Evolutionary conservation across 2,797 vertebrate species (phyloP).

Genomic region (Anolis apletophallus): DNA sequence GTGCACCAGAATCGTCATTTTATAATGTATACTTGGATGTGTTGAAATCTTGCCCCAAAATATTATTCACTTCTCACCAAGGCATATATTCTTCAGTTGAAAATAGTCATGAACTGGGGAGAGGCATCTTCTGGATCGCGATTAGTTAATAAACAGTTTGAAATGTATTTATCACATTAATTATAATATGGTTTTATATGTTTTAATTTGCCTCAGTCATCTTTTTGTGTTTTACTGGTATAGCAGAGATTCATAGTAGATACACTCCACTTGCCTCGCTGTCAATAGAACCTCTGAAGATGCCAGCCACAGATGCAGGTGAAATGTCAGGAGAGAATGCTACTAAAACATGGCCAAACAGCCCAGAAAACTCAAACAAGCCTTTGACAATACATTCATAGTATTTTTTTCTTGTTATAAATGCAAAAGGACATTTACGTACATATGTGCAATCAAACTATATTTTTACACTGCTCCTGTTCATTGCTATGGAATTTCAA

Average conservation of each 20-base stretch:
- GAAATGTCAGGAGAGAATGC: too few relatives aligned
- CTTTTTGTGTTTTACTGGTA: background rate
- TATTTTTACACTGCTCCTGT: background rate
- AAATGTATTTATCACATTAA: background rate
- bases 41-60: background rate
- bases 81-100: background rate
- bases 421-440: conserved; percentile 28
- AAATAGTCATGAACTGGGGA: background rate
- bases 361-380: too few relatives aligned
- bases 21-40: background rate
- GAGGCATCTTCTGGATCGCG: background rate
- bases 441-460: background rate
- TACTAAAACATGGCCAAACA: too few relatives aligned
- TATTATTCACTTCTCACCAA: background rate
- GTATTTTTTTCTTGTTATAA: conserved; percentile 11
- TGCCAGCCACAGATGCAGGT: too few relatives aligned
- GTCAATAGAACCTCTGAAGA: too few relatives aligned
- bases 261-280: too few relatives aligned
- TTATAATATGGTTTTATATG: background rate
- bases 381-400: background rate
- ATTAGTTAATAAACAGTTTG: background rate
- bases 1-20: background rate
- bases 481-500: background rate
- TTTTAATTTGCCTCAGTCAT: background rate
- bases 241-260: too few relatives aligned